Evolutionary conservation across 2,888 invertebrate genomes (phyloP).

Genomic region (Drepana falcataria): DNA sequence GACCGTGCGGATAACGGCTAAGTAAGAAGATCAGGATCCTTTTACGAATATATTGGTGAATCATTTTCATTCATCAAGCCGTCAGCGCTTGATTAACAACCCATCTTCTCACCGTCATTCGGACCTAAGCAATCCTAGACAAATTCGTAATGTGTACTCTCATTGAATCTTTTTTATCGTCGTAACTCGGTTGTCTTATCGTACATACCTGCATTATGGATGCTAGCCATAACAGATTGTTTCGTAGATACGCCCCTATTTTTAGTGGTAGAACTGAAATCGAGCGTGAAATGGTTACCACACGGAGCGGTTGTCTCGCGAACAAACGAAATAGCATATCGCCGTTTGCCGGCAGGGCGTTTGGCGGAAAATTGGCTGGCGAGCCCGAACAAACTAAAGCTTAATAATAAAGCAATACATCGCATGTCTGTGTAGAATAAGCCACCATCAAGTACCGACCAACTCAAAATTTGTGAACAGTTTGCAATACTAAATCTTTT

Average conservation of each 20-base stretch:
- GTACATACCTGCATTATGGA: neutral
- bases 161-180: no score
- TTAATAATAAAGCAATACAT: slow-evolving; percentile 32
- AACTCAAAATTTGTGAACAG: no score
- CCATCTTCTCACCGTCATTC: neutral
- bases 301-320: slow-evolving; percentile 65
- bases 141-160: no score
- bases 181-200: slow-evolving; percentile 20
- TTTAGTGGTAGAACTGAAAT: slow-evolving; percentile 64
- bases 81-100: slow-evolving; percentile 14
- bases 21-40: slow-evolving; percentile 76
- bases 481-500: no score
- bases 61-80: slow-evolving; percentile 72
- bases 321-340: slow-evolving; percentile 64
- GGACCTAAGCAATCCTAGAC: neutral
- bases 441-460: neutral
- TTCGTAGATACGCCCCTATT: slow-evolving; percentile 47
- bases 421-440: neutral
- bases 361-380: slow-evolving; percentile 69
- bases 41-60: slow-evolving; percentile 74
- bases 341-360: slow-evolving; percentile 46
- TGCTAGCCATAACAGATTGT: slow-evolving; percentile 30
- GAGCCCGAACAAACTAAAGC: slow-evolving; percentile 27
- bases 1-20: slow-evolving; percentile 78
- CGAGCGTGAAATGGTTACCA: slow-evolving; percentile 74